A percentile compares a stretch with the other conserved stretches of the same genome.
Conservation (phyloP, 2,888 invertebrate genomes). For the Drosophila cracens region DNA sequence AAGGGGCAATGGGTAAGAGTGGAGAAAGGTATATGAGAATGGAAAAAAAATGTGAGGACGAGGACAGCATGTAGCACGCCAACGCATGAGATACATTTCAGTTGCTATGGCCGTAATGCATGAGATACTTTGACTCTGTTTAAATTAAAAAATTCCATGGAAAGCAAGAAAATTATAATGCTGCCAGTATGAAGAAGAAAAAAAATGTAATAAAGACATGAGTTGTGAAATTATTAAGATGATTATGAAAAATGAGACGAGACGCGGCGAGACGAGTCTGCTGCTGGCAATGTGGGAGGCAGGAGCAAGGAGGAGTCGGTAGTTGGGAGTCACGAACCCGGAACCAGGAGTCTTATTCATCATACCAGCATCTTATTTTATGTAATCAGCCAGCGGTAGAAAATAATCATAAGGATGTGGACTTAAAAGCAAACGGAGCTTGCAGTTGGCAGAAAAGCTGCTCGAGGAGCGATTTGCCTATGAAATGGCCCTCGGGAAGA, state of each 20-base stretch:
- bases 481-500: slow-evolving; percentile 13
- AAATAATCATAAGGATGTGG: slow-evolving; percentile 11
- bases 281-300: slow-evolving; percentile 9
- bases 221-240: slow-evolving; percentile 78
- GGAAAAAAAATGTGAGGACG: neutral
- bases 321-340: neutral
- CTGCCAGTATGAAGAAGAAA: slow-evolving; percentile 23
- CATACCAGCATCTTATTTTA: too few species aligned
- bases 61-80: slow-evolving; percentile 30
- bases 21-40: neutral
- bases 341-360: neutral
- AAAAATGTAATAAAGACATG: slow-evolving; percentile 77
- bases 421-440: slow-evolving; percentile 34
- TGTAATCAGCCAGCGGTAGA: slow-evolving; percentile 33
- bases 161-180: slow-evolving; percentile 69
- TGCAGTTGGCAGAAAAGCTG: slow-evolving; percentile 23
- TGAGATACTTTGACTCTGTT: slow-evolving; percentile 69
- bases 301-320: neutral
- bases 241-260: slow-evolving; percentile 66
- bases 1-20: slow-evolving; percentile 32
- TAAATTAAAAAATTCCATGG: slow-evolving; percentile 75
- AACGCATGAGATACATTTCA: slow-evolving; percentile 74
- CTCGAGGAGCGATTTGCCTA: slow-evolving; percentile 33
- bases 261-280: slow-evolving; percentile 4
- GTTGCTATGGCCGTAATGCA: slow-evolving; percentile 45